A percentile compares a stretch with the other conserved stretches of the same genome.
These are phyloP conservation scores for Acheta domesticus DNA, from an alignment of 2,888 invertebrate species.

Conservation along the genomic window DNA sequence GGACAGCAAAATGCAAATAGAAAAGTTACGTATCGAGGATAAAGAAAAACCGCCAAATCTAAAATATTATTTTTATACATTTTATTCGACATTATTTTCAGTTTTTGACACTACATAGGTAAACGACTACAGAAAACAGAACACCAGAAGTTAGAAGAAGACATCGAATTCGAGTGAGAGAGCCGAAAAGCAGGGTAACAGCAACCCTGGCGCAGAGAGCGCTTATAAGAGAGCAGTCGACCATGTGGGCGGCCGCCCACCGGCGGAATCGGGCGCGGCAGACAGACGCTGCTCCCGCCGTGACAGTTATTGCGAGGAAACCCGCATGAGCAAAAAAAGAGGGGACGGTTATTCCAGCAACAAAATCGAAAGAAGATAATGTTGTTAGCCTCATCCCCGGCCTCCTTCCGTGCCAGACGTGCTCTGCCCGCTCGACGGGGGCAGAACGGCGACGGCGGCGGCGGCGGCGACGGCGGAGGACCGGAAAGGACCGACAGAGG, in stretches of 20 bases:
- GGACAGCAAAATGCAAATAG: too few relatives aligned
- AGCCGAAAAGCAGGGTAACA: too few relatives aligned
- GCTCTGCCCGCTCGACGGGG: not conserved
- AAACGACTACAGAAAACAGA: too few relatives aligned
- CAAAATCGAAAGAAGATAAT: conserved; percentile 18
- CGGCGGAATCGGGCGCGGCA: not conserved
- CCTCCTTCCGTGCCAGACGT: not conserved
- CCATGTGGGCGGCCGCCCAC: not conserved
- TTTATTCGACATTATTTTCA: too few relatives aligned
- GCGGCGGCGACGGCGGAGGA: not conserved
- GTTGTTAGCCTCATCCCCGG: not conserved
- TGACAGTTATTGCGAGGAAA: not conserved
- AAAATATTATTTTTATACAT: too few relatives aligned
- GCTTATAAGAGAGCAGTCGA: not conserved
- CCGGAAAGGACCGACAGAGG: too few relatives aligned
- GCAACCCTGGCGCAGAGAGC: too few relatives aligned
- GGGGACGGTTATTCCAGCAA: not conserved
- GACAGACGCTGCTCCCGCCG: not conserved
- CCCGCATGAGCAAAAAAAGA: conserved; percentile 1
- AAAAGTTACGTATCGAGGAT: too few relatives aligned
- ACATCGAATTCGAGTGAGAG: too few relatives aligned
- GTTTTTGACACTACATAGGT: too few relatives aligned
- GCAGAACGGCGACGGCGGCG: not conserved
- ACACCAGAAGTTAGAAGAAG: too few relatives aligned
- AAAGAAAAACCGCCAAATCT: too few relatives aligned